A percentile compares a stretch with the other conserved stretches of the same genome.
Evolutionary conservation across 1,140 invertebrate genomes (phyloP).

Genomic region (Monochamus saltuarius): DNA sequence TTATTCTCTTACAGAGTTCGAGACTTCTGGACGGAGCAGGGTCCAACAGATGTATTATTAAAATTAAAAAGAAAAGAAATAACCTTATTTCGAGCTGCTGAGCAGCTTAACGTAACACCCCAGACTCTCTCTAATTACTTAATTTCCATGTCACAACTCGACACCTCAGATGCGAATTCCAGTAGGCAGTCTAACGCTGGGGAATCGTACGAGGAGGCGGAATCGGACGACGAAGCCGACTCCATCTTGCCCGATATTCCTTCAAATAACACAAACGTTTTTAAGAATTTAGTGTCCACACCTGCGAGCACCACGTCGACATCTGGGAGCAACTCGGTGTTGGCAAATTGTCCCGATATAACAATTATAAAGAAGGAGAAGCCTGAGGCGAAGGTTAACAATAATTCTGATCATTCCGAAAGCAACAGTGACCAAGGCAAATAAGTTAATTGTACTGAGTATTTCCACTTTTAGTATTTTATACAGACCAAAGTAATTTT

Average conservation of each 20-base stretch:
- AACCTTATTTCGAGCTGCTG: conserved; percentile 67
- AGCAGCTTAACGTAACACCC: conserved; percentile 72
- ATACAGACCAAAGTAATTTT: conserved; percentile 52
- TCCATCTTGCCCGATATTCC: conserved; percentile 41
- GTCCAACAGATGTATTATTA: conserved; percentile 68
- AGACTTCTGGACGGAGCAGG: conserved; percentile 75
- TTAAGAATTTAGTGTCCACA: conserved; percentile 24
- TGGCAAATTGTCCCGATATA: conserved; percentile 64
- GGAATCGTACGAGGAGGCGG: conserved; percentile 45
- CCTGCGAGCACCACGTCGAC: conserved; percentile 46
- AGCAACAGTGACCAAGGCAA: conserved; percentile 39
- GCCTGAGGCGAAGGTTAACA: conserved; percentile 54
- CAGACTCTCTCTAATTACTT: conserved; percentile 71
- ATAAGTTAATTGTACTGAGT: conserved; percentile 22
- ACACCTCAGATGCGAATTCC: conserved; percentile 53
- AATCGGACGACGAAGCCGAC: conserved; percentile 53
- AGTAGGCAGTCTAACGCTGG: conserved; percentile 27
- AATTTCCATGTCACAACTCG: conserved; percentile 59
- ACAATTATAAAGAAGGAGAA: conserved; percentile 64
- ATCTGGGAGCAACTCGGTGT: conserved; percentile 53
- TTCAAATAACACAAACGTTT: conserved; percentile 33
- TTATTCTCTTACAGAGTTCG: conserved; percentile 59
- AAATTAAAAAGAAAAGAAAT: conserved; percentile 72
- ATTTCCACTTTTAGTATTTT: conserved; percentile 50
- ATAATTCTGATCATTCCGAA: conserved; percentile 51